Percentiles rank a stretch among this genome's conserved stretches.
These are phyloP conservation scores for Drosophila yakuba DNA, from an alignment of 1,140 invertebrate genomes.

Conservation along the genomic window DNA sequence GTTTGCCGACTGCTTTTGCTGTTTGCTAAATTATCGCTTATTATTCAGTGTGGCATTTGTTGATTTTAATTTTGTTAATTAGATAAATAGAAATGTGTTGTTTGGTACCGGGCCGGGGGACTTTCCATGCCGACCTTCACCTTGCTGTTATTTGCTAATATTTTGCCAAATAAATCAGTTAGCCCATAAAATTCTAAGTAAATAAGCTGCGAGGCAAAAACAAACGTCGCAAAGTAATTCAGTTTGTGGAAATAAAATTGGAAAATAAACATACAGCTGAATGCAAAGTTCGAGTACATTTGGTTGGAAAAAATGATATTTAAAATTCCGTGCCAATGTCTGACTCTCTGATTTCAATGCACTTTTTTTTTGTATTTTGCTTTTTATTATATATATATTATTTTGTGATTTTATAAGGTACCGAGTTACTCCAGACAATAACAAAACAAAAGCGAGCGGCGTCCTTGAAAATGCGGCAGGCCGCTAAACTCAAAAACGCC, in stretches of 20 bases:
- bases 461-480: slow-evolving; percentile 74
- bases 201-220: slow-evolving; percentile 40
- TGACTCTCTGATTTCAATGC: slow-evolving; percentile 67
- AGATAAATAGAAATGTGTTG: slow-evolving; percentile 64
- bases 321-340: slow-evolving; percentile 53
- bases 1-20: slow-evolving; percentile 14
- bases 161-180: slow-evolving; percentile 57
- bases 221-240: slow-evolving; percentile 4
- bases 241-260: slow-evolving; percentile 26
- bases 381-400: background rate
- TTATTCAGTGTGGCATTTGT: slow-evolving; percentile 62
- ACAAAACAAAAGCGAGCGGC: slow-evolving; percentile 71
- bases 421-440: slow-evolving; percentile 69
- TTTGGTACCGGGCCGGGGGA: slow-evolving; percentile 7
- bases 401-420: slow-evolving; percentile 35
- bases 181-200: slow-evolving; percentile 57
- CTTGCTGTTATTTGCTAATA: slow-evolving; percentile 37
- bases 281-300: slow-evolving; percentile 61
- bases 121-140: slow-evolving; percentile 26
- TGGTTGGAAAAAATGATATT: slow-evolving; percentile 35
- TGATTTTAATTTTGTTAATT: slow-evolving; percentile 73
- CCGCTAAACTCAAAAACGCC: slow-evolving; percentile 70
- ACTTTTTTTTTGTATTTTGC: slow-evolving; percentile 33
- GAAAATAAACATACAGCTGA: slow-evolving; percentile 15
- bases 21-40: slow-evolving; percentile 68